Base-by-base conservation (phyloP, 1,140 invertebrate species). In the Lamellibrachia luymesi region DNA sequence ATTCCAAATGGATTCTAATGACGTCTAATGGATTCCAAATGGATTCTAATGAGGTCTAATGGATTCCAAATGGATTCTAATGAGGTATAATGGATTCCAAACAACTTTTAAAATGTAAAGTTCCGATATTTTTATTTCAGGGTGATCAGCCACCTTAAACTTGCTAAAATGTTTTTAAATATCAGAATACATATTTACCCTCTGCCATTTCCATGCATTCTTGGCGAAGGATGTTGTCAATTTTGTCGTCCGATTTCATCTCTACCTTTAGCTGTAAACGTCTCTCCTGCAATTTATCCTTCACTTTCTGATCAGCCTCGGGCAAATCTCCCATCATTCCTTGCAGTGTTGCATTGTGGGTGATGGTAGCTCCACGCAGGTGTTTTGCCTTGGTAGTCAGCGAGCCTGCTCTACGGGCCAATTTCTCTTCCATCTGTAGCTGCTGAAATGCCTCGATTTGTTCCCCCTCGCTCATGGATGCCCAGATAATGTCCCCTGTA, bases 381-480 rank as follows among this genome's bases (percentile, higher is more conserved):
- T 91, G 13, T 17, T n/a, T 22, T 49, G 89, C 90, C 50, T 91
- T 89, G 13, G 52, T 51, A 2, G 64, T 25, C 89, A 92, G 80
- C 90, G 25, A 25, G 17, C 52, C n/a, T 51, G 94, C 92, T 92
- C 94, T 90, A 52, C 94, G 51, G 93, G 94, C 89, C 92, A 95
- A 93, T 93, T 94, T 94, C 49, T 94, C 92, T 51, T 94, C 93
- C 49, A 93, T 93, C 91, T 93, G 93, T 50, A 95, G 93, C 52
- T 95, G 94, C 90, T 95, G 93, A 80, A 94, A 93, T 17, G 94
- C 92, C 92, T 95, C 95, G 51, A 94, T 91, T 64, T 94, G 94
- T 89, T 95, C 95, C 89, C 94, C 94, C 90, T 95, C 94, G 52
- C 27, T 56, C 93, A 94, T 89, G 2, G 92, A 93, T 4, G 49